phyloP scores from a whole-genome alignment of 2,888 invertebrate genomes.

The Ganaspis brasiliensis region DNA sequence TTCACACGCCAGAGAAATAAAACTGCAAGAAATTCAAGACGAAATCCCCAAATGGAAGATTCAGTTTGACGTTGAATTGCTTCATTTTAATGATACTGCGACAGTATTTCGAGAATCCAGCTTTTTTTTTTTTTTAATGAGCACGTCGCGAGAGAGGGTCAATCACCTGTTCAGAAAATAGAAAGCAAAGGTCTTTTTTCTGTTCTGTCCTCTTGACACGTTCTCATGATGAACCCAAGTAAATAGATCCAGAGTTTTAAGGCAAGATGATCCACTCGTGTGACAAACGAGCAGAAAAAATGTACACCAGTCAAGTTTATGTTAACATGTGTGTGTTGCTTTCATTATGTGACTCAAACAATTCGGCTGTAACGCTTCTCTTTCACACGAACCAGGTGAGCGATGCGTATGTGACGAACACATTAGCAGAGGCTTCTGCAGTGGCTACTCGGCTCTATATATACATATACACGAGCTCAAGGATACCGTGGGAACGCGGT shows the following conservation, averaged over 20 bases:
- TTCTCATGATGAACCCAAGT: not conserved
- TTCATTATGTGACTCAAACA: slow-evolving; percentile 25
- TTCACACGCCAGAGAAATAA: slow-evolving; percentile 2
- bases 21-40: not conserved
- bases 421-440: not conserved
- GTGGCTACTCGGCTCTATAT: slow-evolving; percentile 25
- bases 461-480: slow-evolving; percentile 4
- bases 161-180: slow-evolving; percentile 23
- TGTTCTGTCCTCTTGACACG: not conserved
- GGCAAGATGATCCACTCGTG: slow-evolving; percentile 59
- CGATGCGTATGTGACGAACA: slow-evolving; percentile 22
- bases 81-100: not conserved
- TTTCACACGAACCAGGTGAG: slow-evolving; percentile 21
- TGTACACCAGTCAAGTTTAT: slow-evolving; percentile 6
- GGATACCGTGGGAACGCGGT: slow-evolving; percentile 69
- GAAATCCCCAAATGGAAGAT: slow-evolving; percentile 9
- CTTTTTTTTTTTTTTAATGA: slow-evolving; percentile 31
- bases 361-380: slow-evolving; percentile 21
- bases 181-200: slow-evolving; percentile 12
- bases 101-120: not conserved
- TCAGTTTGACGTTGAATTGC: slow-evolving; percentile 11
- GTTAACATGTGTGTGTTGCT: not conserved
- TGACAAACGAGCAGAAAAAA: slow-evolving; percentile 62
- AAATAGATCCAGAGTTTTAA: slow-evolving; percentile 13
- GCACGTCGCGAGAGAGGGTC: not conserved